These are phyloP conservation scores for Hoplias malabaricus DNA, from an alignment of 2,113 vertebrate species.

Conservation along the genomic window DNA sequence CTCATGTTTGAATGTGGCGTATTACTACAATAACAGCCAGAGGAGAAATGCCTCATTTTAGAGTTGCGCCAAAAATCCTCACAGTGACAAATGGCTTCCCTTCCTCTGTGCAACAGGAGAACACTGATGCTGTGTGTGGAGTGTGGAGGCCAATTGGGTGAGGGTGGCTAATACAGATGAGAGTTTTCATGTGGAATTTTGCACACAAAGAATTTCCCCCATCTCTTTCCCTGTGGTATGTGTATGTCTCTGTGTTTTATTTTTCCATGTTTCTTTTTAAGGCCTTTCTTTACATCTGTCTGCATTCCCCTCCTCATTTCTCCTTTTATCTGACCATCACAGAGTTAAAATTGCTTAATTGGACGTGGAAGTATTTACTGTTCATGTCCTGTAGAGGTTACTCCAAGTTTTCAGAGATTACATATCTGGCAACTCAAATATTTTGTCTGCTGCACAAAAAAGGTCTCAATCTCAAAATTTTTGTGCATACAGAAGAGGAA, in stretches of 20 bases:
- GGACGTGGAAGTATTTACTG: neutral
- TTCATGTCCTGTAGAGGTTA: constrained; percentile 6
- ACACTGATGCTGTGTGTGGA: constrained; percentile 21
- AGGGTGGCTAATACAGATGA: neutral
- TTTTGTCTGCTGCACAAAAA: neutral
- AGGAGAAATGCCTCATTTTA: constrained; percentile 47
- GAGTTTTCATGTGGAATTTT: neutral
- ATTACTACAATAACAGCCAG: constrained; percentile 41
- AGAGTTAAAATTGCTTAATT: neutral
- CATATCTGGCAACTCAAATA: neutral
- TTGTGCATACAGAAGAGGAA: neutral
- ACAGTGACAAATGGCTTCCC: constrained; percentile 37
- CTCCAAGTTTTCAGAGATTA: constrained; percentile 14
- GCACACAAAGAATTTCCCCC: neutral
- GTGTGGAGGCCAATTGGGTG: neutral
- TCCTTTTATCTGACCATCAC: neutral
- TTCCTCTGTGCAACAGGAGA: constrained; percentile 9
- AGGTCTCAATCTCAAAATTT: constrained; percentile 2
- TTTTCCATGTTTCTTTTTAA: no score
- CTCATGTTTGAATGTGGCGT: constrained; percentile 5
- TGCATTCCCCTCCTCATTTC: neutral
- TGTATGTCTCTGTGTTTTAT: neutral
- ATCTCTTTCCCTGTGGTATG: no score
- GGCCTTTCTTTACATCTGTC: neutral
- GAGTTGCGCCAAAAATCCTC: constrained; percentile 32